These are phyloP conservation scores for Limosa lapponica DNA, from an alignment of 2,797 vertebrate genomes.

Conservation along the genomic window DNA sequence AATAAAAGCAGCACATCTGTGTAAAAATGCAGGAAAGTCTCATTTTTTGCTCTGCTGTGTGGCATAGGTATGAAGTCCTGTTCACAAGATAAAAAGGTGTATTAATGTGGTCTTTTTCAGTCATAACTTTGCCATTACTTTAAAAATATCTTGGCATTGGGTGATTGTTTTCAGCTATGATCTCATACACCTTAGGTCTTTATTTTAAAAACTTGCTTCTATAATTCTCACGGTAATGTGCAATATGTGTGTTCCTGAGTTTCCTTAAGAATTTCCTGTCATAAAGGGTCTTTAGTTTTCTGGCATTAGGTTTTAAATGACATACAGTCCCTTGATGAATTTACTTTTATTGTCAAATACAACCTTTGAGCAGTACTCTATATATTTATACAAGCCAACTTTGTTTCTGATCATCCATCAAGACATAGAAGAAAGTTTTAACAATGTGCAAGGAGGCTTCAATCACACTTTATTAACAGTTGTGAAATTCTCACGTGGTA, in stretches of 20 bases:
- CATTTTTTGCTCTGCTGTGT: neutral
- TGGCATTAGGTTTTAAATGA: neutral
- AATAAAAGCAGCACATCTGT: neutral
- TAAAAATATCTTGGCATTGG: neutral
- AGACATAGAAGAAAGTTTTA: neutral
- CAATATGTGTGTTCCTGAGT: neutral
- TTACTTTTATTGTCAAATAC: neutral
- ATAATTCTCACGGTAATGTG: neutral
- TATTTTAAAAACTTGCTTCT: neutral
- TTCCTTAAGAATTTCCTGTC: constrained; percentile 7
- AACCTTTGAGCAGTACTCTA: neutral
- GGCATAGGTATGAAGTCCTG: neutral
- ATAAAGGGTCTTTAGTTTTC: neutral
- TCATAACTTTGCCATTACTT: neutral
- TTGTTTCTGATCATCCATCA: neutral
- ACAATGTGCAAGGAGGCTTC: neutral
- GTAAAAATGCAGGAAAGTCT: neutral
- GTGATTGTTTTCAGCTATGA: neutral
- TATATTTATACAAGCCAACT: neutral
- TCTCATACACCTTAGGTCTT: neutral
- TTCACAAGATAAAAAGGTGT: neutral
- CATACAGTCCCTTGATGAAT: neutral
- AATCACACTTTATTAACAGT: neutral
- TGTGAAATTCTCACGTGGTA: neutral
- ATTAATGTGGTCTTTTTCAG: neutral